These are phyloP conservation scores for Drosophila incognita DNA, from an alignment of 2,888 invertebrate genomes.

Conservation along the genomic window DNA sequence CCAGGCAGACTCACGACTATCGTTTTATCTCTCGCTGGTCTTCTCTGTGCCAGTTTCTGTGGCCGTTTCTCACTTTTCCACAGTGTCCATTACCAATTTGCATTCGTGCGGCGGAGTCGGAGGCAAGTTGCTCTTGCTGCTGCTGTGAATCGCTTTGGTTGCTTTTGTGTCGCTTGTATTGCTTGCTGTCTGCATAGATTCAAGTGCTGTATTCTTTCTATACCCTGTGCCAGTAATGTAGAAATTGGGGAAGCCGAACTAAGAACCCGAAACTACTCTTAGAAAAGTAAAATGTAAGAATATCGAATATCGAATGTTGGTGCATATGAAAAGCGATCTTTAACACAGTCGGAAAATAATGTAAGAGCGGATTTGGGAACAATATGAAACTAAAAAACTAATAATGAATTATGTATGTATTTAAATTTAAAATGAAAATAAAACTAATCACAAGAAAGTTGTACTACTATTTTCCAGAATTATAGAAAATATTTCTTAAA, in stretches of 20 bases:
- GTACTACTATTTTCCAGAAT: not conserved
- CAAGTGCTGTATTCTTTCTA: constrained; percentile 20
- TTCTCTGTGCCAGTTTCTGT: constrained; percentile 62
- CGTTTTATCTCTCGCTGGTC: constrained; percentile 46
- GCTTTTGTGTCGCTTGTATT: constrained; percentile 23
- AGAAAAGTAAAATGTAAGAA: not conserved
- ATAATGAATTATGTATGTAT: not conserved
- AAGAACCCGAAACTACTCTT: not conserved
- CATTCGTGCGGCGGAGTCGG: constrained; percentile 37
- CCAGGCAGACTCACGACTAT: constrained; percentile 63
- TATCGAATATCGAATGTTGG: not conserved
- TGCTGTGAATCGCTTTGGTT: constrained; percentile 27
- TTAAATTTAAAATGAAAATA: not conserved
- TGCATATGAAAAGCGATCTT: not conserved
- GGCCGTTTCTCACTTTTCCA: constrained; percentile 34
- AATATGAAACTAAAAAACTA: not conserved
- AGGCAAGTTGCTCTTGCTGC: not conserved
- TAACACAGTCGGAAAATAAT: not conserved
- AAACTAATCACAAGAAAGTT: not conserved
- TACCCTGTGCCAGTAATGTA: not conserved
- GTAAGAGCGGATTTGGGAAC: not conserved
- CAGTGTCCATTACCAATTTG: constrained; percentile 56
- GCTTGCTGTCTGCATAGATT: constrained; percentile 4
- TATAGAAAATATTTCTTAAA: too few species aligned
- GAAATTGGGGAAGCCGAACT: not conserved